Base-by-base conservation (phyloP, 2,797 vertebrate species). In the Aotus griseimembra region DNA sequence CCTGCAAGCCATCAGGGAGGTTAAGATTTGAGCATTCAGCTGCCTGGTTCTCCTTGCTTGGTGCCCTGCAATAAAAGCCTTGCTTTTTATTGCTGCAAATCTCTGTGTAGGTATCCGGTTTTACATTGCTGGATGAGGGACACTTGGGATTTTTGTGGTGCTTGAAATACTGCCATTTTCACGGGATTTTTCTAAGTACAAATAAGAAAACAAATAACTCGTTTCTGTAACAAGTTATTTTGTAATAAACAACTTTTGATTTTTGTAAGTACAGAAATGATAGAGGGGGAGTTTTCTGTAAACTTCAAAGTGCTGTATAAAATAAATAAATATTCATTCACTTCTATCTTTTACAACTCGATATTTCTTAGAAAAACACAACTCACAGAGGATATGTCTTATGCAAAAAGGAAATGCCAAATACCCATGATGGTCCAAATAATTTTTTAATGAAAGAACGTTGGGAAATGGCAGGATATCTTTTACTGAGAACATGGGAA, bases 351-450 rank as follows among this genome's bases (percentile, higher is more conserved):
- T 94, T 90, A 72, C n/a, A 93, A 75, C 88, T 94, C 88, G 84
- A 96, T 97, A 89, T 75, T 57, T n/a, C 76, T 95, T 76, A 3
- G 4, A 94, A 96, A 94, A 91, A 93, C 44, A 57, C 88, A 86
- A 89, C 55, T 93, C 75, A 86, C 52, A 81, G 39, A 90, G 64
- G 82, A 64, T 97, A 93, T 91, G 88, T 97, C 88, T 93, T 90
- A 93, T 93, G 96, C 97, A 97, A 97, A 98, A 98, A 97, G 92
- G 85, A 98, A 97, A 98, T 94, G n/a, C 77, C 94, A 94, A 91
- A 97, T 93, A 88, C 85, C 39, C 80, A 76, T 93, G 64, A 87
- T 84, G 91, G 95, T 92, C 50, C 92, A 67, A 5, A 88, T 91
- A 95, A 97, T 94, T 90, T 91, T 98, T 97, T 57, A 20, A 20